These are phyloP conservation scores for Paragorgia papillata DNA, from an alignment of 92 coral and sea anemone species.

Conservation along the genomic window DNA sequence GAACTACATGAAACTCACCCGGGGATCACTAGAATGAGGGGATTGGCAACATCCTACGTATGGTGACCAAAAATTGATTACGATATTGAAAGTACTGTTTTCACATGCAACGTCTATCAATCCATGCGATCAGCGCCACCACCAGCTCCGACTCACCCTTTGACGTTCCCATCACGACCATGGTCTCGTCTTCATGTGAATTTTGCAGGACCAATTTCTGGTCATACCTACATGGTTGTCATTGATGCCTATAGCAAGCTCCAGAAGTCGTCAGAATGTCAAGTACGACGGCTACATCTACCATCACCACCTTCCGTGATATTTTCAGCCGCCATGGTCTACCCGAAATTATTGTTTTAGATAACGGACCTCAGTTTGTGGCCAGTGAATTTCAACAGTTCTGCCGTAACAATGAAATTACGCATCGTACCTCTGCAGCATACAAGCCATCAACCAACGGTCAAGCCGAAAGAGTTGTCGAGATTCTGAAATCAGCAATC, in stretches of 20 bases:
- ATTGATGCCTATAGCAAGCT: slow-evolving; percentile 14
- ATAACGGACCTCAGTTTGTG: not conserved
- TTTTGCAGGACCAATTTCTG: slow-evolving; percentile 49
- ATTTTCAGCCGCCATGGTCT: not conserved
- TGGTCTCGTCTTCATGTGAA: slow-evolving; percentile 53
- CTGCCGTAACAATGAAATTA: not conserved
- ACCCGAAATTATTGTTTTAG: not conserved
- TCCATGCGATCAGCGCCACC: too few relatives aligned
- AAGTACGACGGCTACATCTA: not conserved
- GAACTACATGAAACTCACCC: slow-evolving; percentile 59
- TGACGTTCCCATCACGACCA: slow-evolving; percentile 47
- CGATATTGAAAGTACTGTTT: too few relatives aligned
- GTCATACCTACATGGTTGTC: slow-evolving; percentile 37
- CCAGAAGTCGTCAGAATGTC: not conserved
- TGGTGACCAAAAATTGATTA: too few relatives aligned
- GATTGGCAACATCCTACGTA: too few relatives aligned
- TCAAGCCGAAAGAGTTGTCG: slow-evolving; percentile 30
- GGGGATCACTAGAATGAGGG: slow-evolving; percentile 54
- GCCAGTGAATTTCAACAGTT: not conserved
- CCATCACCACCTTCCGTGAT: not conserved
- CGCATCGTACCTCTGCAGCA: slow-evolving; percentile 23
- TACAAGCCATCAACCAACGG: slow-evolving; percentile 54
- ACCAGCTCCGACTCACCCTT: slow-evolving; percentile 17
- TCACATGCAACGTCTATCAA: too few relatives aligned
- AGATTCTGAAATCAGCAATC: not conserved